These are phyloP conservation scores for Dendrocincla fuliginosa DNA, from an alignment of 2,797 vertebrate species.

Conservation along the genomic window DNA sequence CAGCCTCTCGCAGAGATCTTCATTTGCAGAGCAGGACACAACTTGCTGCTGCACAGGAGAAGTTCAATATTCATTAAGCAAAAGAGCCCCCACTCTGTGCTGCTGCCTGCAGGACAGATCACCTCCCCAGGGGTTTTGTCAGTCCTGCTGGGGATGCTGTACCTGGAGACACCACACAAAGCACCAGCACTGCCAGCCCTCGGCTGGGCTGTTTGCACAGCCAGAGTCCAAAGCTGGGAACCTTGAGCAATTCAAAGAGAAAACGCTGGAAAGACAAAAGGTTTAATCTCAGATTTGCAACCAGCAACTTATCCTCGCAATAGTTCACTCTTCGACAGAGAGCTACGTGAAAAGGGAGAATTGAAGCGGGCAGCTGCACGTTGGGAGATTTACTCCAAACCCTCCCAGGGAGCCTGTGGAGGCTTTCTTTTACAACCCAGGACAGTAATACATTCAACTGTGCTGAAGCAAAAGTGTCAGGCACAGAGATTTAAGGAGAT, in stretches of 20 bases:
- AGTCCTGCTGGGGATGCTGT: fast-evolving
- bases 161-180: neutral
- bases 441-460: neutral
- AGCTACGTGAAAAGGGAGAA: neutral
- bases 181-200: neutral
- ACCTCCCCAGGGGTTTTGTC: neutral
- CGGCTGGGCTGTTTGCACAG: neutral
- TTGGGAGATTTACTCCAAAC: neutral
- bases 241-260: neutral
- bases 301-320: neutral
- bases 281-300: neutral
- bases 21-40: neutral
- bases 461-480: neutral
- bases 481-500: conserved; percentile 10
- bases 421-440: neutral
- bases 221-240: neutral
- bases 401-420: neutral
- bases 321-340: neutral
- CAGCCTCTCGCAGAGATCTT: neutral
- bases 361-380: fast-evolving
- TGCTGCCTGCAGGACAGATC: neutral
- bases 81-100: neutral
- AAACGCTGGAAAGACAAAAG: conserved; percentile 3
- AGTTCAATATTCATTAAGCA: conserved; percentile 5
- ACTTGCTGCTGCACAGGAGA: neutral